phyloP scores from a whole-genome alignment of 2,888 invertebrate species.

The Trichogramma dendrolimi region DNA sequence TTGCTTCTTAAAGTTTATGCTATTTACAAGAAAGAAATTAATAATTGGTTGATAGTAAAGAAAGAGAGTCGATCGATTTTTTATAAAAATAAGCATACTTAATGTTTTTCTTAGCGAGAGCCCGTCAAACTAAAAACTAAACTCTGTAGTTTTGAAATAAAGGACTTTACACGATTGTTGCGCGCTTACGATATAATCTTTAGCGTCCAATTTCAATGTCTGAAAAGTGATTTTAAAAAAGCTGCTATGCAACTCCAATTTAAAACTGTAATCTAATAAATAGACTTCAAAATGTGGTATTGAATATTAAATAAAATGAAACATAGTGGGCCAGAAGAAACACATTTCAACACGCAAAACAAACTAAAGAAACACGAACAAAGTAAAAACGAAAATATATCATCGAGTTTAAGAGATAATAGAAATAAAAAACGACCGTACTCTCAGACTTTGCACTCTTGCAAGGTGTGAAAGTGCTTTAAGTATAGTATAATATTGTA shows the following conservation, averaged over 20 bases:
- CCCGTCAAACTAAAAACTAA: conserved; percentile 15
- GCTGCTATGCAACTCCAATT: no score
- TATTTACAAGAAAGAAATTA: conserved; percentile 18
- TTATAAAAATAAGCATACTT: conserved; percentile 16
- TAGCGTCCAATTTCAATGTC: conserved; percentile 31
- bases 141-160: conserved; percentile 24
- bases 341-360: conserved; percentile 25
- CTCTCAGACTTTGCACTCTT: conserved; percentile 34
- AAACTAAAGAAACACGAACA: conserved; percentile 3
- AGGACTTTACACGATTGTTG: conserved; percentile 4
- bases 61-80: conserved; percentile 24
- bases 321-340: background rate
- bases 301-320: background rate
- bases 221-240: conserved; percentile 20
- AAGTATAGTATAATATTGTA: conserved; percentile 33
- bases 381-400: conserved; percentile 34
- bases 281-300: no score
- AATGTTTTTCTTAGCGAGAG: conserved; percentile 23
- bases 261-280: no score
- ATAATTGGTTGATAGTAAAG: conserved; percentile 15
- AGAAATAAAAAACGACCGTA: conserved; percentile 25
- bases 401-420: conserved; percentile 30
- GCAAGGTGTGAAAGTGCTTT: conserved; percentile 35
- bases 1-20: conserved; percentile 19
- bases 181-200: conserved; percentile 15